phyloP scores from a whole-genome alignment of 2,797 vertebrate genomes.

The Hybognathus amarus region DNA sequence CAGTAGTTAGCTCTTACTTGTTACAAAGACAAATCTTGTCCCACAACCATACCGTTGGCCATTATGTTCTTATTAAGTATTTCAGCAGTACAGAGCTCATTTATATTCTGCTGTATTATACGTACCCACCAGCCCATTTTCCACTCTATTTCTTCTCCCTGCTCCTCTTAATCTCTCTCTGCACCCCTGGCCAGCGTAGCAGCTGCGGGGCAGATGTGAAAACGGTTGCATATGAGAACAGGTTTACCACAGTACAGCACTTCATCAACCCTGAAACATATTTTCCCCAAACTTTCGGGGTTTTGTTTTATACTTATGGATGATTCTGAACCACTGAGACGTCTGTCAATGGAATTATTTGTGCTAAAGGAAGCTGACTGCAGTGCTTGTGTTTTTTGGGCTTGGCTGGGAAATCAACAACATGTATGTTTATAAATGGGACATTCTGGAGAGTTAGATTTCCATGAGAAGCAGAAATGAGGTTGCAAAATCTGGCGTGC shows the following conservation, averaged over 20 bases:
- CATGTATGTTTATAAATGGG: slow-evolving; percentile 29
- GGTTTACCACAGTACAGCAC: slow-evolving; percentile 46
- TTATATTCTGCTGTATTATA: slow-evolving; percentile 16
- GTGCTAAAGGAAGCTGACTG: slow-evolving; percentile 37
- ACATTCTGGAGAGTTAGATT: slow-evolving; percentile 15
- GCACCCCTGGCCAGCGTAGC: slow-evolving; percentile 22
- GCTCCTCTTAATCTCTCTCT: slow-evolving; percentile 9
- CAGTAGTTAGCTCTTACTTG: neutral
- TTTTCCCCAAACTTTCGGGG: slow-evolving; percentile 24
- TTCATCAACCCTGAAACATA: slow-evolving; percentile 41
- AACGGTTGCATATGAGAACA: slow-evolving; percentile 46
- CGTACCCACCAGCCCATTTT: slow-evolving; percentile 3
- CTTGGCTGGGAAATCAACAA: slow-evolving; percentile 25
- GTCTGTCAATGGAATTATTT: slow-evolving; percentile 31
- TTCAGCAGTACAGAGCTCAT: neutral
- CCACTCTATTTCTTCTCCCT: slow-evolving; percentile 19
- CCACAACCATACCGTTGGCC: neutral
- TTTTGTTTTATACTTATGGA: slow-evolving; percentile 9
- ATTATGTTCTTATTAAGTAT: neutral
- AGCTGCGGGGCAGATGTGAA: slow-evolving; percentile 60
- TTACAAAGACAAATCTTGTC: slow-evolving; percentile 10
- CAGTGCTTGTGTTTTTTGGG: slow-evolving; percentile 29
- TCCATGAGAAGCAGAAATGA: slow-evolving; percentile 6
- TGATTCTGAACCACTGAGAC: slow-evolving; percentile 1
- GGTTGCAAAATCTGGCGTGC: slow-evolving; percentile 6